Base-by-base conservation (phyloP, 2,797 vertebrate species). In the Typhlichthys eigenmanni region DNA sequence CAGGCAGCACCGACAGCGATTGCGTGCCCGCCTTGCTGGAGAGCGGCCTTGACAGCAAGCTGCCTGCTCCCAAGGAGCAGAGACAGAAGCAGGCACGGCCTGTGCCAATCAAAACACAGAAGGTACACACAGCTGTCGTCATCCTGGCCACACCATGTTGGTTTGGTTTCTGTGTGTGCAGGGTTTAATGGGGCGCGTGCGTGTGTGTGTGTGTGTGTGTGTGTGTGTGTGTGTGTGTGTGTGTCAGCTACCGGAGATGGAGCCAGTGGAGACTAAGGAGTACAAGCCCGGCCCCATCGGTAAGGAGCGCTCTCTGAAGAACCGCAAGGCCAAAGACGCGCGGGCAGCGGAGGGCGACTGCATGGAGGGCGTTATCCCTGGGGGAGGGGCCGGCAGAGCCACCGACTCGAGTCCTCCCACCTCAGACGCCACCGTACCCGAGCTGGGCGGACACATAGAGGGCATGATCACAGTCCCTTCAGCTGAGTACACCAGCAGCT, bases 211-310 rank as follows among this genome's bases (percentile, higher is more conserved):
- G 17, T 17, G 17, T 1, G 17, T 17, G 17, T 17, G 17, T 17
- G 17, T 19, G 17, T 1, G 17, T 1, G 17, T 19, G 17, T 19
- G 17, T 19, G 19, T 24, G 19, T 38, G 34, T 38, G 34, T 38
- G 5, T 9, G 5, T 38, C 67, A 98, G 98, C 94, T 98, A 79
- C 95, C 96, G 86, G 96, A 98, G 76, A 91, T 98, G 82, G 95
- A 93, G 88, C 93, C 93, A 0, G 89, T 96, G 60, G 96, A 98
- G 90, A 95, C 93, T 70, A 99, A 98, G 88, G 97, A 99, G 69
- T 97, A 99, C 83, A 98, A 98, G 78, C 97, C 97, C 1, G 97
- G 98, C 81, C 98, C 97, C 54, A 99, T 99, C 53, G 98, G 98
- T 61, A 99, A 99, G 74, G 98, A 99, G 45, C 95, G 98, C 62